Evolutionary conservation across 2,888 invertebrate species (phyloP).

Genomic region (Candidula unifasciata): DNA sequence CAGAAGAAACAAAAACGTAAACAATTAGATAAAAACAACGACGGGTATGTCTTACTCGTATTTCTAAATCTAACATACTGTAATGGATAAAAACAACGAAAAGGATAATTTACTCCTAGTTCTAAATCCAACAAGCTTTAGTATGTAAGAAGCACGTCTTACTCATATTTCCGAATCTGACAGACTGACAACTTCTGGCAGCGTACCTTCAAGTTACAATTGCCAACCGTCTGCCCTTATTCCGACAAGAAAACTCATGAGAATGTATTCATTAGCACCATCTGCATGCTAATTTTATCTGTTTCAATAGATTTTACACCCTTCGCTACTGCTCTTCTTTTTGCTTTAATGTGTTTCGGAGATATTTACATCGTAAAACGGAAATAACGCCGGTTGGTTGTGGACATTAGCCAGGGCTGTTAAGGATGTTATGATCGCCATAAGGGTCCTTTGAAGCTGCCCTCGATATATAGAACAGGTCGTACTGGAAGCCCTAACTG

Average conservation of each 20-base stretch:
- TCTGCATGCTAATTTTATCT: slow-evolving; percentile 55
- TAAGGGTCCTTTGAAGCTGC: slow-evolving; percentile 14
- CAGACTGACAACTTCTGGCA: neutral
- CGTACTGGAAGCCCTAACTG: too few relatives aligned
- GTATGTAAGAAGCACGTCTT: too few relatives aligned
- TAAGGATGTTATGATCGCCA: slow-evolving; percentile 18
- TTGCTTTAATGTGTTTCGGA: neutral
- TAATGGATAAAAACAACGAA: too few relatives aligned
- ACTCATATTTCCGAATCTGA: neutral
- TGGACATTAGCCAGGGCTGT: slow-evolving; percentile 1
- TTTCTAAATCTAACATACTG: too few relatives aligned
- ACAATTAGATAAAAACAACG: too few relatives aligned
- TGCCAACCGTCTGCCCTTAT: neutral
- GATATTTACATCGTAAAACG: slow-evolving; percentile 39
- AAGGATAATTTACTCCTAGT: too few relatives aligned
- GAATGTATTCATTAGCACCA: slow-evolving; percentile 49
- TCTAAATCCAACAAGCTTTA: too few relatives aligned
- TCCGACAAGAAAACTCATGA: slow-evolving; percentile 34
- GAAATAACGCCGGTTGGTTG: slow-evolving; percentile 28
- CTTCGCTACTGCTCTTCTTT: neutral
- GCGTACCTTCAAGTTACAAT: neutral
- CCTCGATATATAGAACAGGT: too few relatives aligned
- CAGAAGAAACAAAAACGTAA: too few relatives aligned
- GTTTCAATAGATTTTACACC: slow-evolving; percentile 49
- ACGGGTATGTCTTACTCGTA: too few relatives aligned